Conservation (phyloP, 1,140 invertebrate species). For the Nephila pilipes region DNA sequence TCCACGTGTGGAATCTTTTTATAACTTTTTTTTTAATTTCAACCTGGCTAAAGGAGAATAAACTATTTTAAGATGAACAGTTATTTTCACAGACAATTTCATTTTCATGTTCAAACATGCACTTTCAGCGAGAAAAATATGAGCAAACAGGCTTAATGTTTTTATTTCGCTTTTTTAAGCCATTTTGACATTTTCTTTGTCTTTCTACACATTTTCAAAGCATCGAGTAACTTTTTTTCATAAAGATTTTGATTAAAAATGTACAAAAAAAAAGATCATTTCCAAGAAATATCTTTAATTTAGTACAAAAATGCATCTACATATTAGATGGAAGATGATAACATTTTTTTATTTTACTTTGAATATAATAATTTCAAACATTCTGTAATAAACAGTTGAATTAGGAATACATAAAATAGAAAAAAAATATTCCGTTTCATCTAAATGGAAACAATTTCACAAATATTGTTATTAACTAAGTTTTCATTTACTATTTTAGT, state of each 20-base stretch:
- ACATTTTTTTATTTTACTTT: background rate
- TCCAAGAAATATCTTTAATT: background rate
- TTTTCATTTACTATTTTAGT: too few species aligned
- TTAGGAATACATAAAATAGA: background rate
- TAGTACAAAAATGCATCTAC: background rate
- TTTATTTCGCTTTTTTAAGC: background rate
- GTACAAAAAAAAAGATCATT: background rate
- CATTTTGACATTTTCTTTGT: background rate
- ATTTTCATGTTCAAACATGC: conserved; percentile 31
- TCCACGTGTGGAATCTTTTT: background rate
- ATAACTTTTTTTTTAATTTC: background rate
- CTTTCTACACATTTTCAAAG: background rate
- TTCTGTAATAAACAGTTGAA: background rate
- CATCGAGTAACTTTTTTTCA: background rate
- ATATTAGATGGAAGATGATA: background rate
- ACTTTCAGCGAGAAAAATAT: background rate
- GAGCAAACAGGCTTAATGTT: conserved; percentile 26
- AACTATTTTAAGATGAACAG: background rate
- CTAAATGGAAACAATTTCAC: too few species aligned
- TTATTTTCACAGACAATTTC: conserved; percentile 15
- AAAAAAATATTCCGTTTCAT: background rate
- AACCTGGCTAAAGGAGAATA: background rate
- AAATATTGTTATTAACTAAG: too few species aligned
- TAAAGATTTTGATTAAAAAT: background rate
- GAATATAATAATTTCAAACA: background rate